Evolutionary conservation across 2,888 invertebrate genomes (phyloP), one percentile per base, ranked within the genome.

Genomic region (Nasonovia ribisnigri): DNA sequence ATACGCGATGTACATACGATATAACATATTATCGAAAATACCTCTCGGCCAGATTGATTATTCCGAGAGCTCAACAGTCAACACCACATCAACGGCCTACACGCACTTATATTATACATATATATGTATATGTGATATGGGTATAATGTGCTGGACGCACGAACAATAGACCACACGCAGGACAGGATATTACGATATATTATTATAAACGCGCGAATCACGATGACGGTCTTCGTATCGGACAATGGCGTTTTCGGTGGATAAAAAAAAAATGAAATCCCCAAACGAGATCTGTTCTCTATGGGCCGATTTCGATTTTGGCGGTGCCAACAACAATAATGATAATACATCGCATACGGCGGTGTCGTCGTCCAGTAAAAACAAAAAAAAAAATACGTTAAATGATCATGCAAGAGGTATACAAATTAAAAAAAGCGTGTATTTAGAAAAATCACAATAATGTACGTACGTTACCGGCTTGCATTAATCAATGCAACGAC

Each of bases 81-180:
- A 51, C n/a, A n/a, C 88, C 51, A 36, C 86, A 43, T 24, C n/a
- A 48, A 46, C 48, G n/a, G 48, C 29, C 46, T 48, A 46, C 87
- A 43, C 84, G 43, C 29, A 43, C 43, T 57, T 57, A 46, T 46
- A 46, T 5, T 46, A 3, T 46, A 84, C 16, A n/a, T n/a, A n/a
- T n/a, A n/a, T 87, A 84, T 43, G 43, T 5, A 42, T 29, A 13
- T 46, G 48, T 57, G 8, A 57, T 26, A 48, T 87, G 48, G 29
- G 16, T n/a, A 87, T 87, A 42, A 84, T 36, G 4, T 16, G 1
- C 43, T 46, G n/a, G 48, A n/a, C 36, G n/a, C 87, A 88, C 51
- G 48, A 88, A 88, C 87, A 88, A 88, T 88, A 88, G 87, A 88
- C 87, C 87, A 88, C 87, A 88, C 87, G 87, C 87, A 88, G 87